phyloP scores from a whole-genome alignment of 2,888 invertebrate genomes.

The Diabrotica balteata region DNA sequence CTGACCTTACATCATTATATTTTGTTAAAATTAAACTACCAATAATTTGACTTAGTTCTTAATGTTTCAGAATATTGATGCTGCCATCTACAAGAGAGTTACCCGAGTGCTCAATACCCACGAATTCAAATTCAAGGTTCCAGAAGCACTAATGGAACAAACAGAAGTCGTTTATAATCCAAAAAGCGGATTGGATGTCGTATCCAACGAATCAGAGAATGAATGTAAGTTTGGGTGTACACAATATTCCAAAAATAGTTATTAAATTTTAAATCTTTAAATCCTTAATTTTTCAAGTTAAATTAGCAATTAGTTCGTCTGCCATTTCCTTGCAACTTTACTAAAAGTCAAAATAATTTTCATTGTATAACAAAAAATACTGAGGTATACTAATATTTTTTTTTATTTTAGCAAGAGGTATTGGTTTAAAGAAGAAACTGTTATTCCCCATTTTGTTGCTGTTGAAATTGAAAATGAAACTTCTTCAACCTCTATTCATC shows the following conservation, averaged over 20 bases:
- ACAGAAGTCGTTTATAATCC: constrained; percentile 73
- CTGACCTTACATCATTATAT: too few species aligned
- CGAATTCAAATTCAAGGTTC: constrained; percentile 76
- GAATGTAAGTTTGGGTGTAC: constrained; percentile 24
- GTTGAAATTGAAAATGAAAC: constrained; percentile 84
- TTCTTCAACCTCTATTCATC: constrained; percentile 82
- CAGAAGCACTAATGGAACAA: constrained; percentile 73
- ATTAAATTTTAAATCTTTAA: too few species aligned
- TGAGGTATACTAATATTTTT: too few species aligned
- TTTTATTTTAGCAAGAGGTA: constrained; percentile 70
- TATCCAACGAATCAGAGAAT: constrained; percentile 59
- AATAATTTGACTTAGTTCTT: too few species aligned
- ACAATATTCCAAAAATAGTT: neutral
- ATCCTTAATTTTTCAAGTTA: too few species aligned
- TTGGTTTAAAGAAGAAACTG: constrained; percentile 81
- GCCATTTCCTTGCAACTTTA: too few species aligned
- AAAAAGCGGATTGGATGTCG: constrained; percentile 71
- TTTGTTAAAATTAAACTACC: too few species aligned
- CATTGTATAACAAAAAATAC: too few species aligned
- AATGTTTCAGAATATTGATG: constrained; percentile 68
- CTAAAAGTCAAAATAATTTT: too few species aligned
- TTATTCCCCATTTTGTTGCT: constrained; percentile 79
- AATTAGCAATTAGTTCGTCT: too few species aligned
- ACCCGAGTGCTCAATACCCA: constrained; percentile 76
- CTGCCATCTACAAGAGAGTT: constrained; percentile 76